Evolutionary conservation across 1,140 invertebrate species (phyloP).

Genomic region (Macrostomum lignano): DNA sequence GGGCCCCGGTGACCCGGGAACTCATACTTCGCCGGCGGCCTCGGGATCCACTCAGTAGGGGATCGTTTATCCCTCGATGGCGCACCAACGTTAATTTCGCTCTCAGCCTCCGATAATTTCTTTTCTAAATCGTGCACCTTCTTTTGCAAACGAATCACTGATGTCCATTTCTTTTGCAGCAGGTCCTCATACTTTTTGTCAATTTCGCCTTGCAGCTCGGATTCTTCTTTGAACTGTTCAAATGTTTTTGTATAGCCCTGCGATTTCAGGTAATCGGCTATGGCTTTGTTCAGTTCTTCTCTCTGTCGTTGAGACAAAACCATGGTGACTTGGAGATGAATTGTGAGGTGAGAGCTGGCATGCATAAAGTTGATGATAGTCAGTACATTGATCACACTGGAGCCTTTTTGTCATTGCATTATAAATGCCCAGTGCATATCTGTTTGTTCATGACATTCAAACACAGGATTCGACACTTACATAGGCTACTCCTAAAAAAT

Average conservation of each 20-base stretch:
- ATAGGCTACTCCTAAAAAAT: too few relatives aligned
- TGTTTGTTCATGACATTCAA: too few relatives aligned
- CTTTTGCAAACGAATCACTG: conserved; percentile 84
- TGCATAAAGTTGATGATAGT: too few relatives aligned
- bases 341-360: too few relatives aligned
- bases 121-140: conserved; percentile 36
- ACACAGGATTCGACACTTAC: too few relatives aligned
- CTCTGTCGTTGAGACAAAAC: conserved; percentile 90
- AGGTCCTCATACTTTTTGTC: conserved; percentile 81
- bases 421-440: too few relatives aligned
- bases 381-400: too few relatives aligned
- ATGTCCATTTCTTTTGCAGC: conserved; percentile 97
- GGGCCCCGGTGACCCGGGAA: conserved; percentile 62
- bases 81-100: conserved; percentile 42
- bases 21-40: conserved; percentile 74
- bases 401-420: too few relatives aligned
- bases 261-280: conserved; percentile 80
- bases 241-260: conserved; percentile 80
- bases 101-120: conserved; percentile 5
- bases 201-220: conserved; percentile 65
- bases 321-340: too few relatives aligned
- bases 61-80: conserved; percentile 69
- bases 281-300: conserved; percentile 97
- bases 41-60: conserved; percentile 82
- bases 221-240: conserved; percentile 83